These are phyloP conservation scores for Stenoptilia bipunctidactyla DNA, from an alignment of 2,888 invertebrate genomes.

Conservation along the genomic window DNA sequence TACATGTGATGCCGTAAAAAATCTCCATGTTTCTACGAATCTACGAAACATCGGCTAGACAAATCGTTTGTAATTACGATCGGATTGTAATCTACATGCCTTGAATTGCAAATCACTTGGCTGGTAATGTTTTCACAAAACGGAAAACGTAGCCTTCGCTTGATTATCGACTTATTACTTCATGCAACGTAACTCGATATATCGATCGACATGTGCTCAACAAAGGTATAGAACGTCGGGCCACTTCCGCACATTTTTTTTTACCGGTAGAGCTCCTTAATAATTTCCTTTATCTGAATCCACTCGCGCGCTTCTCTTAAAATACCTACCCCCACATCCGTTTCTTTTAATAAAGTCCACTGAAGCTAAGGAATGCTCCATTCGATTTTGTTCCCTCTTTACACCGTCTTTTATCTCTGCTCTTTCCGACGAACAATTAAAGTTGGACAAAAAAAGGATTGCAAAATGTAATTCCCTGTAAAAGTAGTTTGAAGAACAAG, in stretches of 20 bases:
- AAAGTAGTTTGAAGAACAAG: slow-evolving; percentile 34
- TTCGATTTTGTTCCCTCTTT: slow-evolving; percentile 46
- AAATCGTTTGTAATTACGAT: slow-evolving; percentile 37
- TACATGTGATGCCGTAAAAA: slow-evolving; percentile 28
- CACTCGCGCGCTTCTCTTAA: slow-evolving; percentile 65
- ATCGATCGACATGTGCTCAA: slow-evolving; percentile 28
- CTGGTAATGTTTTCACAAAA: slow-evolving; percentile 36
- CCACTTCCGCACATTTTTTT: slow-evolving; percentile 55
- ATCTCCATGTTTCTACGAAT: slow-evolving; percentile 26
- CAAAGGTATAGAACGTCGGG: slow-evolving; percentile 29
- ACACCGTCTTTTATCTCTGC: slow-evolving; percentile 53
- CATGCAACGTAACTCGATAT: slow-evolving; percentile 41
- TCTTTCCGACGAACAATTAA: slow-evolving; percentile 55
- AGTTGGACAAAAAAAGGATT: slow-evolving; percentile 41
- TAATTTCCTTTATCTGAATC: slow-evolving; percentile 68
- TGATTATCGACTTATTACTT: slow-evolving; percentile 46
- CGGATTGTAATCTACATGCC: slow-evolving; percentile 46
- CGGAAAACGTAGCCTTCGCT: slow-evolving; percentile 35
- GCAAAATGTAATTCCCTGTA: slow-evolving; percentile 51
- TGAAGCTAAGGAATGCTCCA: slow-evolving; percentile 57
- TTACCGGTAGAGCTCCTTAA: slow-evolving; percentile 53
- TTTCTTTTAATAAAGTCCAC: slow-evolving; percentile 67
- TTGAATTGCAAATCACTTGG: slow-evolving; percentile 40
- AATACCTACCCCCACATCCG: slow-evolving; percentile 70
- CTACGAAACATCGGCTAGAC: slow-evolving; percentile 23